Conservation (phyloP, 1,140 invertebrate species). For the Brachionus calyciflorus region DNA sequence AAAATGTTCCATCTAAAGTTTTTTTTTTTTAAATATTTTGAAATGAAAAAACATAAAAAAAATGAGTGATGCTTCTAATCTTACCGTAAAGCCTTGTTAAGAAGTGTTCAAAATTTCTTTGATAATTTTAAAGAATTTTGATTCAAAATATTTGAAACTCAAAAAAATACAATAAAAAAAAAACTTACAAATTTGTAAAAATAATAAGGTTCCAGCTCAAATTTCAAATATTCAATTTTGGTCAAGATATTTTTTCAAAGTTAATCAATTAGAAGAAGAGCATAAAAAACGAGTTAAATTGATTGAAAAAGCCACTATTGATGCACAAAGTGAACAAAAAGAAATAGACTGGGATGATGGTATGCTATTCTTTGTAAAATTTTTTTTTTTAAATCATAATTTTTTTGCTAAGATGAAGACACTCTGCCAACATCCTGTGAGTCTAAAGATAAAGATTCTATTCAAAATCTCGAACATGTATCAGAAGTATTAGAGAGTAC, state of each 20-base stretch:
- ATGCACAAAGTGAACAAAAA: neutral
- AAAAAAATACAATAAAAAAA: too few species aligned
- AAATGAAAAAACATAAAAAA: too few species aligned
- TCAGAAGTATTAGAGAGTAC: too few species aligned
- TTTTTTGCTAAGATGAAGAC: slow-evolving; percentile 8
- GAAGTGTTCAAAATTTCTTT: too few species aligned
- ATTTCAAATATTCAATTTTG: slow-evolving; percentile 21
- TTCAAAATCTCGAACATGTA: too few species aligned
- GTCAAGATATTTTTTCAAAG: slow-evolving; percentile 30
- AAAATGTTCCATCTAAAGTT: too few species aligned
- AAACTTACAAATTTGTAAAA: too few species aligned
- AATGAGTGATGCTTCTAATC: too few species aligned
- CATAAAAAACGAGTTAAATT: slow-evolving; percentile 18
- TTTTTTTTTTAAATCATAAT: neutral
- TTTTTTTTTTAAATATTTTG: too few species aligned
- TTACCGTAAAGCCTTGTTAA: too few species aligned
- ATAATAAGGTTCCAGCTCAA: slow-evolving; percentile 20
- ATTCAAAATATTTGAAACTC: too few species aligned
- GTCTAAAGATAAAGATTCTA: neutral
- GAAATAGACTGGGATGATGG: slow-evolving; percentile 12
- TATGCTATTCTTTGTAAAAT: neutral
- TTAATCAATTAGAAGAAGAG: slow-evolving; percentile 24
- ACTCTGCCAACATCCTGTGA: neutral
- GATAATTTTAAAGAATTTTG: too few species aligned
- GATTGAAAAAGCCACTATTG: neutral